Conservation (phyloP, 2,797 vertebrate genomes). For the Falco biarmicus region DNA sequence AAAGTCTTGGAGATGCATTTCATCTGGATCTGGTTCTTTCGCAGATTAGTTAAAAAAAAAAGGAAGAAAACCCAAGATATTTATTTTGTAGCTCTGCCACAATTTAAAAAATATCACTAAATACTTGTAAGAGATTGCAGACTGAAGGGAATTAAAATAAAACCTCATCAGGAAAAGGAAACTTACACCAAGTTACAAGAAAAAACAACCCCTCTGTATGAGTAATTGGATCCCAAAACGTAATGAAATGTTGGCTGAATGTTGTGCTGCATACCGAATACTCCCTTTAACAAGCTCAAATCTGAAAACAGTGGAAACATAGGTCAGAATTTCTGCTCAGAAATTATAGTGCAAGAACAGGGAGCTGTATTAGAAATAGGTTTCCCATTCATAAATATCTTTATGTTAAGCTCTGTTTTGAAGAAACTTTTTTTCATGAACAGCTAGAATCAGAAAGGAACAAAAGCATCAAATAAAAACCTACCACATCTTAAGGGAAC, state of each 20-base stretch:
- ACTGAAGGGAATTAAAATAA: conserved; percentile 60
- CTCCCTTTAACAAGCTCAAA: conserved; percentile 51
- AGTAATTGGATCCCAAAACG: conserved; percentile 63
- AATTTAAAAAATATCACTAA: conserved; percentile 35
- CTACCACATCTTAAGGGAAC: neutral
- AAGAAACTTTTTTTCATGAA: neutral
- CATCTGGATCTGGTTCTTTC: conserved; percentile 61
- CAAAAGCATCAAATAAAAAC: neutral
- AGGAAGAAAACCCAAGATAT: neutral
- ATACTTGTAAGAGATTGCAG: conserved; percentile 25
- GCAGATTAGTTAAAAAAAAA: conserved; percentile 50
- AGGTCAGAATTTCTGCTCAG: conserved; percentile 34
- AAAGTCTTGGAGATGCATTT: conserved; percentile 45
- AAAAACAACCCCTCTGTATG: neutral
- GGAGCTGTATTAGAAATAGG: conserved; percentile 8
- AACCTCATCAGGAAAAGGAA: conserved; percentile 50
- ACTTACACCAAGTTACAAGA: conserved; percentile 50
- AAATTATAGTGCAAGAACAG: conserved; percentile 10
- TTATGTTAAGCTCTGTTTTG: neutral
- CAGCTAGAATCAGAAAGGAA: neutral
- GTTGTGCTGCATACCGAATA: neutral
- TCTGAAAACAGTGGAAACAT: conserved; percentile 47
- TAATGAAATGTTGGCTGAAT: conserved; percentile 46
- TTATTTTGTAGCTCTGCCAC: conserved; percentile 31
- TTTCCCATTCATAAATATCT: conserved; percentile 33